A percentile compares a stretch with the other conserved stretches of the same genome.
Conservation (phyloP, 2,113 vertebrate genomes). For the Lontra canadensis region DNA sequence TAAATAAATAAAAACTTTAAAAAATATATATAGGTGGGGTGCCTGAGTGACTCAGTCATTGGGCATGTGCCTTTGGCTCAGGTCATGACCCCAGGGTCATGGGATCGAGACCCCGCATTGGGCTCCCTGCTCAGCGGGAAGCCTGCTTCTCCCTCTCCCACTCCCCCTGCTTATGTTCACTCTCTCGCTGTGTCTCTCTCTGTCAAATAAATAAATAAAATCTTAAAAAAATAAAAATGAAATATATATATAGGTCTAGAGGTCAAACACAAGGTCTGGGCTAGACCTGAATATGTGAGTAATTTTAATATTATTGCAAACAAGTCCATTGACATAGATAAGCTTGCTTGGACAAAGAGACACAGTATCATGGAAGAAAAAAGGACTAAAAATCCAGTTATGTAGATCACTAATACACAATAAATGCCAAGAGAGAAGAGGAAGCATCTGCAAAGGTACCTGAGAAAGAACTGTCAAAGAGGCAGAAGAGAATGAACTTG, state of each 20-base stretch:
- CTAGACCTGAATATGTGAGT: neutral
- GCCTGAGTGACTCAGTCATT: neutral
- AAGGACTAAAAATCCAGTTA: neutral
- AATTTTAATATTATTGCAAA: neutral
- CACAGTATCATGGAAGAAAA: neutral
- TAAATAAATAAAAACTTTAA: neutral
- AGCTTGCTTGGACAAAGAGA: neutral
- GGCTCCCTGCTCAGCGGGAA: neutral
- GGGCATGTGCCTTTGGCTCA: neutral
- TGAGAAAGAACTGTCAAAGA: neutral
- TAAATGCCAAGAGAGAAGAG: neutral
- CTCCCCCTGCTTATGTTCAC: neutral
- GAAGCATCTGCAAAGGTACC: neutral
- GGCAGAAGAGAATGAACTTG: neutral
- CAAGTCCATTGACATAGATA: neutral
- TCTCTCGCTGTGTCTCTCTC: neutral
- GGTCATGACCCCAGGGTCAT: neutral
- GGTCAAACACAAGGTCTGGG: neutral
- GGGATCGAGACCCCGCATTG: neutral
- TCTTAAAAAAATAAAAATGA: neutral
- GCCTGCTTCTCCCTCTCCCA: neutral
- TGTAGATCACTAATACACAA: neutral
- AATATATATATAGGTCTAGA: neutral
- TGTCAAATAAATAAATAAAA: neutral
- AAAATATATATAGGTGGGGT: neutral